phyloP scores from a whole-genome alignment of 1,140 invertebrate genomes.

The Globodera ellingtonae region DNA sequence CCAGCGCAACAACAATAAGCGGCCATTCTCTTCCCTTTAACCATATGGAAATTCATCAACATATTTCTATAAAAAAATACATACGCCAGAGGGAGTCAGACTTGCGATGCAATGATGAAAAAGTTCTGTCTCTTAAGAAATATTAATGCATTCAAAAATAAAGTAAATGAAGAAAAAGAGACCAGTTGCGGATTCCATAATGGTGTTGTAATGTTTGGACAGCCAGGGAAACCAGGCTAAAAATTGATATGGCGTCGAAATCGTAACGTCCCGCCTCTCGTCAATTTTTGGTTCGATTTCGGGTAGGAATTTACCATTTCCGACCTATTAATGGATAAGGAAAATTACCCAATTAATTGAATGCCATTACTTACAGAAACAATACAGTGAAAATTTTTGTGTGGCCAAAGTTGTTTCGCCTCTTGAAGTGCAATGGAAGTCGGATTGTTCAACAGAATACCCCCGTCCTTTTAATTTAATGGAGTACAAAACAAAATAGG shows the following conservation, averaged over 20 bases:
- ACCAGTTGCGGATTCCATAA: conserved; percentile 85
- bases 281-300: conserved; percentile 54
- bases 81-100: conserved; percentile 72
- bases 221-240: conserved; percentile 63
- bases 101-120: conserved; percentile 80
- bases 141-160: conserved; percentile 30
- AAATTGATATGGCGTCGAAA: conserved; percentile 29
- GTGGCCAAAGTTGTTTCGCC: conserved; percentile 80
- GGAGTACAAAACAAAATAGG: not conserved
- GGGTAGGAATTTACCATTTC: conserved; percentile 72
- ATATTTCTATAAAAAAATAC: not conserved
- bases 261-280: conserved; percentile 1
- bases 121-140: conserved; percentile 65
- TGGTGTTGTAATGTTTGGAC: conserved; percentile 80
- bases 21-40: too few relatives aligned
- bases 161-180: conserved; percentile 71
- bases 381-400: conserved; percentile 78
- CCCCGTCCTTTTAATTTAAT: conserved; percentile 74
- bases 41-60: not conserved
- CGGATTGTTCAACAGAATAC: conserved; percentile 86
- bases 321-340: conserved; percentile 61
- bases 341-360: not conserved
- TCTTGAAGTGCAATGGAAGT: conserved; percentile 86
- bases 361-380: conserved; percentile 72
- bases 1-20: too few relatives aligned